phyloP scores from a whole-genome alignment of 2,113 vertebrate species.

The Albula glossodonta region DNA sequence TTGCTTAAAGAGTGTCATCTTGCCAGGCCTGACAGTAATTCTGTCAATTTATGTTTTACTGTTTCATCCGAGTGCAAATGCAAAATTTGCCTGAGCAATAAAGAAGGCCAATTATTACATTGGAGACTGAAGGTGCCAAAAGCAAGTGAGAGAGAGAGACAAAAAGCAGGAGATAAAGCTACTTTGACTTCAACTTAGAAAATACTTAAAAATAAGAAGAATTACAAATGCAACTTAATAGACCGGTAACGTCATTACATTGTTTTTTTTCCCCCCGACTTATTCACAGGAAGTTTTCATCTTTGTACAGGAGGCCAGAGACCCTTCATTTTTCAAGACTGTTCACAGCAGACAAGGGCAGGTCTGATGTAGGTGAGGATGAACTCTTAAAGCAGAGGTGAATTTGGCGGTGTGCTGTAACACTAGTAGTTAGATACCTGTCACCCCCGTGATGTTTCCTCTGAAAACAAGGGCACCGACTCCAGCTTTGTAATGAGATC shows the following conservation, averaged over 20 bases:
- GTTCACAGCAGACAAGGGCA: background rate
- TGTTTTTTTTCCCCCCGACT: too few species aligned
- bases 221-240: background rate
- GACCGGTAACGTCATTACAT: background rate
- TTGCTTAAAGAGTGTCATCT: constrained; percentile 28
- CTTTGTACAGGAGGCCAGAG: background rate
- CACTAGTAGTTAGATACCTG: constrained; percentile 26
- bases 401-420: constrained; percentile 23
- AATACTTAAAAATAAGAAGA: background rate
- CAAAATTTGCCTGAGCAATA: constrained; percentile 4
- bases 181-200: background rate
- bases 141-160: background rate
- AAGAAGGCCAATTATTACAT: background rate
- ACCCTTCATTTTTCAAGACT: background rate
- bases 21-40: constrained; percentile 35
- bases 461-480: constrained; percentile 28
- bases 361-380: background rate
- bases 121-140: background rate
- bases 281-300: background rate
- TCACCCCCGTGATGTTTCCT: constrained; percentile 22
- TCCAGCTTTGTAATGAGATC: constrained; percentile 36
- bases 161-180: background rate
- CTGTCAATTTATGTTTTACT: constrained; percentile 17
- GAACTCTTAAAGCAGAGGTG: constrained; percentile 19
- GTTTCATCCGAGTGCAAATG: constrained; percentile 12